Conservation (phyloP, 2,888 invertebrate species). For the Conops quadrifasciatus region DNA sequence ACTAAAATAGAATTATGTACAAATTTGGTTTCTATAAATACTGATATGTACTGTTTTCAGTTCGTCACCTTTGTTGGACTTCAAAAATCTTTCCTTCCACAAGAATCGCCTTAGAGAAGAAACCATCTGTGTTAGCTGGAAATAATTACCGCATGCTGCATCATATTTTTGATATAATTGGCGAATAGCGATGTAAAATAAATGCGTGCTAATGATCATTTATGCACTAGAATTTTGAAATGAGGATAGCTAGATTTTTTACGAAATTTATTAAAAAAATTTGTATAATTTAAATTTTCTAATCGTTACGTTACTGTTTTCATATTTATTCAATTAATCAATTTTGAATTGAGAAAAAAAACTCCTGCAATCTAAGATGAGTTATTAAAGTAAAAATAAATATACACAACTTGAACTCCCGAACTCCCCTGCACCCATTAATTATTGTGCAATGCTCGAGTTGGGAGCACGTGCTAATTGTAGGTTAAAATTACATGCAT, state of each 20-base stretch:
- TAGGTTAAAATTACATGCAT: slow-evolving; percentile 53
- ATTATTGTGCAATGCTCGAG: slow-evolving; percentile 16
- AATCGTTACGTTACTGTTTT: neutral
- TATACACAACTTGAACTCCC: neutral
- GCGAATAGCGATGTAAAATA: neutral
- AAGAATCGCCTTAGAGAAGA: neutral
- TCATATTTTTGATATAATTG: neutral
- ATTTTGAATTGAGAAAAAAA: slow-evolving; percentile 5
- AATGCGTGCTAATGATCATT: slow-evolving; percentile 16
- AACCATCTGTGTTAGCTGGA: neutral
- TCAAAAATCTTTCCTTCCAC: too few relatives aligned
- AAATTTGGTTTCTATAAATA: neutral
- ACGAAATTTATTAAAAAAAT: neutral
- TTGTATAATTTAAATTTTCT: slow-evolving; percentile 8
- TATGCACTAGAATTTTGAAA: slow-evolving; percentile 10
- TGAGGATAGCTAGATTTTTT: neutral
- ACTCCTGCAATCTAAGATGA: slow-evolving; percentile 2
- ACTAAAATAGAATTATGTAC: neutral
- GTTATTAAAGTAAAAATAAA: neutral
- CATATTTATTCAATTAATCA: neutral
- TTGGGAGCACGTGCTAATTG: slow-evolving; percentile 56
- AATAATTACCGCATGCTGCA: neutral
- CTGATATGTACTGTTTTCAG: too few relatives aligned
- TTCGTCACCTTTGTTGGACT: too few relatives aligned
- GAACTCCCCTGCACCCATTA: neutral